A percentile compares a stretch with the other conserved stretches of the same genome.
These are phyloP conservation scores for Urosaurus nigricauda DNA, from an alignment of 2,797 vertebrate species.

Conservation along the genomic window DNA sequence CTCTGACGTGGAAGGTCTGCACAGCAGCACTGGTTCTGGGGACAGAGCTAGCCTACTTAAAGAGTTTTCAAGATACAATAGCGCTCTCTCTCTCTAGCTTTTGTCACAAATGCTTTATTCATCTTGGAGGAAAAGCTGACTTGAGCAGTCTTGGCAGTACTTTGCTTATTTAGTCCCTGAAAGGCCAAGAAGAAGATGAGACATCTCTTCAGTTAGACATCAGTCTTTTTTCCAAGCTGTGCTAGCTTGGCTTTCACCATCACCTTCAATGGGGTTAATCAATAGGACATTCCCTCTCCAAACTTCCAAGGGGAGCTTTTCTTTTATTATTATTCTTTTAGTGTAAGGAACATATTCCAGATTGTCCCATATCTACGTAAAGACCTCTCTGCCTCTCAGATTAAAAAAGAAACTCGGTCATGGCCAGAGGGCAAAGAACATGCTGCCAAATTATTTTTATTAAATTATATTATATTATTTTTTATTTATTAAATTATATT, in stretches of 20 bases:
- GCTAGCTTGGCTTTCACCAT: slow-evolving; percentile 54
- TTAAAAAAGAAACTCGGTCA: background rate
- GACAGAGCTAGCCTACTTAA: slow-evolving; percentile 55
- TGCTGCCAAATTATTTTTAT: no score
- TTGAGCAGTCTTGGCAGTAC: slow-evolving; percentile 66
- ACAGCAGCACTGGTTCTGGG: slow-evolving; percentile 49
- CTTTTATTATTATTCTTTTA: slow-evolving; percentile 7
- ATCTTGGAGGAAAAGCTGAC: slow-evolving; percentile 50
- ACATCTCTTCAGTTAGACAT: slow-evolving; percentile 58
- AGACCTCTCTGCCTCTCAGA: background rate
- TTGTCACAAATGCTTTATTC: slow-evolving; percentile 57
- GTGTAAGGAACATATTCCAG: slow-evolving; percentile 34
- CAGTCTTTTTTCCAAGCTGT: slow-evolving; percentile 44
- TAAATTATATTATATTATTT: no score
- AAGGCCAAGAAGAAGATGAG: slow-evolving; percentile 62
- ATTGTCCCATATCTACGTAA: background rate
- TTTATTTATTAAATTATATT: no score
- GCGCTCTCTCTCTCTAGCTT: slow-evolving; percentile 54
- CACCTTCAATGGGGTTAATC: slow-evolving; percentile 64
- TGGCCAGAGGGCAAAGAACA: background rate
- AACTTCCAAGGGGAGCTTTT: slow-evolving; percentile 35
- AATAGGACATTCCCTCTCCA: slow-evolving; percentile 10
- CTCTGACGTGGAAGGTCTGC: slow-evolving; percentile 62
- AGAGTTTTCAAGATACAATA: slow-evolving; percentile 39
- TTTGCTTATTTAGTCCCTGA: slow-evolving; percentile 59